Conservation (phyloP, 1,140 invertebrate genomes). For the Cyrtorhinus lividipennis region DNA sequence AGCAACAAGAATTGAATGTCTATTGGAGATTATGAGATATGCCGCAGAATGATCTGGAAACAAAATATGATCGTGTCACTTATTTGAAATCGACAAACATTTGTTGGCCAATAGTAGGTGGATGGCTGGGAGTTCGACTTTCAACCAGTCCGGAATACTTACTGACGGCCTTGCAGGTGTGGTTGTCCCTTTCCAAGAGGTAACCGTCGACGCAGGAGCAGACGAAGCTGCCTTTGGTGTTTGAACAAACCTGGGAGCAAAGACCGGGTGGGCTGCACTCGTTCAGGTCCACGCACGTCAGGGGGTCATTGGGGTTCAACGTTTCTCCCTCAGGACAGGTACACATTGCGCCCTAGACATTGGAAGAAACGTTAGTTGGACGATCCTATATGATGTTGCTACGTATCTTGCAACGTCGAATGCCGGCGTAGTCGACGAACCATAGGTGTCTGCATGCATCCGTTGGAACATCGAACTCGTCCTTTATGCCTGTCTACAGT, state of each 20-base stretch:
- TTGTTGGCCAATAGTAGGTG: slow-evolving; percentile 7
- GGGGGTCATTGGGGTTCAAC: slow-evolving; percentile 40
- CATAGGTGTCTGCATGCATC: slow-evolving; percentile 80
- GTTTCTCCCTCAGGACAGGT: slow-evolving; percentile 51
- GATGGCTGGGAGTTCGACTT: background rate
- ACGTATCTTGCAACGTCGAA: no score
- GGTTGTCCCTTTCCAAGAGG: slow-evolving; percentile 59
- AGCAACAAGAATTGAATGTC: slow-evolving; percentile 82
- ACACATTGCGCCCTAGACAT: slow-evolving; percentile 20
- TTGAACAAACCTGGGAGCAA: slow-evolving; percentile 81
- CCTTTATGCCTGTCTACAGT: no score
- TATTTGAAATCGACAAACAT: no score
- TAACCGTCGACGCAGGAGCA: slow-evolving; percentile 78
- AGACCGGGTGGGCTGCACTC: slow-evolving; percentile 77
- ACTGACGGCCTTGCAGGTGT: slow-evolving; percentile 80
- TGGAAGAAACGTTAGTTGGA: no score
- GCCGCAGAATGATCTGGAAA: slow-evolving; percentile 61
- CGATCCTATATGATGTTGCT: no score
- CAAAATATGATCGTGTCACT: no score
- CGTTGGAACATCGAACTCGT: slow-evolving; percentile 73
- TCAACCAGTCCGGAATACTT: no score
- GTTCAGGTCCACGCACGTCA: slow-evolving; percentile 65
- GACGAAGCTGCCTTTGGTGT: slow-evolving; percentile 72
- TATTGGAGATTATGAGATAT: slow-evolving; percentile 86
- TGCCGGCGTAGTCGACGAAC: slow-evolving; percentile 36